Base-by-base conservation (phyloP, 2,888 invertebrate species). In the Erynnis tages region DNA sequence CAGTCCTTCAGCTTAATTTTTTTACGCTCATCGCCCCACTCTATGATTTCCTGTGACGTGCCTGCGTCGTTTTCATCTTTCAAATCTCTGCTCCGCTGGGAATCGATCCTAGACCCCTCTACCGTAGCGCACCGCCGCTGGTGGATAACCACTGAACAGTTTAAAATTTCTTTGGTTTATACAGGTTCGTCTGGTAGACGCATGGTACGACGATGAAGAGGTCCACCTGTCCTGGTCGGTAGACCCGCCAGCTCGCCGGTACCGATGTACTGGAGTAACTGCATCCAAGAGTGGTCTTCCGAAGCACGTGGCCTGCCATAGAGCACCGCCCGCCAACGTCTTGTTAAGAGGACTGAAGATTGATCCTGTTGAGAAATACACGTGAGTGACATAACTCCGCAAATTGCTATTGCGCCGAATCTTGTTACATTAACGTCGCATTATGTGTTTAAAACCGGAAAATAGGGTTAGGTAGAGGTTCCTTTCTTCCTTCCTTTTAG, bases 301-400 rank as follows among this genome's bases (percentile, higher is more conserved):
- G 1, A 87, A 84, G 46, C 86, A 89, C 37, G 81, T 83, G 2
- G 85, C 89, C 0, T 89, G 89, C 32, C 89, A 89, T 41, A 64
- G 88, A 63, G 84, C 86, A 0, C 63, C 78, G 0, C 86, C 88
- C 0, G 72, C 78, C 0, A 83, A 87, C 59, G 66, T 89, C 1
- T 70, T 88, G 21, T 40, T 89, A 25, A 69, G 83, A 52, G 89
- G 89, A 1, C 37, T 88, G 37, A 89, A 88, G 62, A 76, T 88
- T 45, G 82, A 87, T 56, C 79, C 85, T 1, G 54, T 69, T 2
- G 84, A 86, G 57, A 62, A 73, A 45, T 89, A 89, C 55, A 83
- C 85, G 88, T 89, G 52, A 79, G 88, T 7, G 14, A 11, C 5
- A 4, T 21, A 4, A 4, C 21, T 21, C 5, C 21, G 21, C 5